These are phyloP conservation scores for Solenopsis invicta DNA, from an alignment of 1,140 invertebrate genomes.

Conservation along the genomic window DNA sequence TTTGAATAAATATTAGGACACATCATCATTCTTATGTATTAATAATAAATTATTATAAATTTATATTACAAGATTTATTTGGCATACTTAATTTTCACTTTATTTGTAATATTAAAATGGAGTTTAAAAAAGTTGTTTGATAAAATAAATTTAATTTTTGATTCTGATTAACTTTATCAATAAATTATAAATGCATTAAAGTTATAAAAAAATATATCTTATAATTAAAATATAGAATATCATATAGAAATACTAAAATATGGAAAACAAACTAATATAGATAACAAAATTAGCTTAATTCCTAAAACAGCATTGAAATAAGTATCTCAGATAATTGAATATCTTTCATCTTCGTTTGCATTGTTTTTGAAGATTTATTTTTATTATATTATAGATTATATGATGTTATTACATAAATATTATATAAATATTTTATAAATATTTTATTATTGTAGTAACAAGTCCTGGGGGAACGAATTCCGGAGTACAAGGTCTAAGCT, in stretches of 20 bases:
- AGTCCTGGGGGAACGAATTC: slow-evolving; percentile 85
- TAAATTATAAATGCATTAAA: neutral
- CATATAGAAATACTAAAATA: too few relatives aligned
- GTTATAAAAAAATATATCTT: neutral
- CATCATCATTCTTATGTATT: neutral
- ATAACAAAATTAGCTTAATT: neutral
- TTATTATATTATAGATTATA: neutral
- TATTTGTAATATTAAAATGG: neutral
- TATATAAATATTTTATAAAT: slow-evolving; percentile 37
- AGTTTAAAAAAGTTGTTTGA: neutral
- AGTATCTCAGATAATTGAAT: slow-evolving; percentile 6
- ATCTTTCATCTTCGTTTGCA: neutral
- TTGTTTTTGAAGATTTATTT: neutral
- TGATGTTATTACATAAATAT: too few relatives aligned
- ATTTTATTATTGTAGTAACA: slow-evolving; percentile 80
- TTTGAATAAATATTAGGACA: neutral
- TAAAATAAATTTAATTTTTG: slow-evolving; percentile 24
- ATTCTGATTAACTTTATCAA: neutral
- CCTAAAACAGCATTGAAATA: neutral
- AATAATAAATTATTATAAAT: neutral
- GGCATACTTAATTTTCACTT: neutral
- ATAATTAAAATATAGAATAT: neutral
- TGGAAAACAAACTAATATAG: neutral
- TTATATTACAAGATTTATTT: slow-evolving; percentile 7
- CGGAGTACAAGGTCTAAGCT: slow-evolving; percentile 86